Conservation (phyloP, 2,797 vertebrate genomes). For the Pseudomugil gertrudae region DNA sequence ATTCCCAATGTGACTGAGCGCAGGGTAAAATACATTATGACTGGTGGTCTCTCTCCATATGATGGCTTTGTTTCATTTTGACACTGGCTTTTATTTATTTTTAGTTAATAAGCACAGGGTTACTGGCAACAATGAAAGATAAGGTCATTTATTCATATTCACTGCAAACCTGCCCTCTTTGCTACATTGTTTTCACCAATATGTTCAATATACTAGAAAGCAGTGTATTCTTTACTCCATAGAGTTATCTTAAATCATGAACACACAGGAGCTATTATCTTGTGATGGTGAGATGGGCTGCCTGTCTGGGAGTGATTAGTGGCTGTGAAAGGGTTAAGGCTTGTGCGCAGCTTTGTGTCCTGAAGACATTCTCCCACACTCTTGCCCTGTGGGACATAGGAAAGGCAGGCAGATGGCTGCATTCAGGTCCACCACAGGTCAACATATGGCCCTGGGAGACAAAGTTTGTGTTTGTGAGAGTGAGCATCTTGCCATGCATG, state of each 20-base stretch:
- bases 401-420: constrained; percentile 83
- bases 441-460: constrained; percentile 82
- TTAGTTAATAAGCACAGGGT: too few species aligned
- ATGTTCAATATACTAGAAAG: neutral
- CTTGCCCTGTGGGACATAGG: constrained; percentile 70
- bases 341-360: constrained; percentile 63
- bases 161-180: neutral
- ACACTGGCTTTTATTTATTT: neutral
- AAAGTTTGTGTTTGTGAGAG: constrained; percentile 59
- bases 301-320: constrained; percentile 70
- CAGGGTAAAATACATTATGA: neutral
- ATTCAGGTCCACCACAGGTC: constrained; percentile 81
- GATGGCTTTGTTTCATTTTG: neutral
- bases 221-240: neutral
- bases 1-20: neutral
- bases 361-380: constrained; percentile 79
- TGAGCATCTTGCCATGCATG: constrained; percentile 61
- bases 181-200: neutral
- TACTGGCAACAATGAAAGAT: neutral
- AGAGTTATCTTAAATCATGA: too few species aligned
- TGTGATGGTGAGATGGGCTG: constrained; percentile 67
- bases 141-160: neutral
- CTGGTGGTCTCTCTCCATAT: neutral
- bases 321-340: constrained; percentile 75
- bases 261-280: constrained; percentile 58